These are phyloP conservation scores for Oscheius myriophilus DNA, from an alignment of 2,888 invertebrate species.

Conservation along the genomic window DNA sequence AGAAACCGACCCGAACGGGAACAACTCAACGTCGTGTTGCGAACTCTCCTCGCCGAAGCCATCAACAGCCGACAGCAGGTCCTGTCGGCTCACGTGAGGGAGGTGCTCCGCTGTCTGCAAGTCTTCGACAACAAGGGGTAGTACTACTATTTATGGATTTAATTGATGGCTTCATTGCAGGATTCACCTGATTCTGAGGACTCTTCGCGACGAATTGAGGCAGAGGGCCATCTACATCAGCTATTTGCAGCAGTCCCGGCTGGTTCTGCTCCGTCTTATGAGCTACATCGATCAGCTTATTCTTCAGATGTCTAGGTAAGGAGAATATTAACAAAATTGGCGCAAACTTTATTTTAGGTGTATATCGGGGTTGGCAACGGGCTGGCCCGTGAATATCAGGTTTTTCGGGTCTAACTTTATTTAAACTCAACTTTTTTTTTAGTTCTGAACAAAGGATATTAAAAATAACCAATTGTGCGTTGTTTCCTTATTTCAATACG, in stretches of 20 bases:
- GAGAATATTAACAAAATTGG: too few species aligned
- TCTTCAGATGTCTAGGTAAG: conserved; percentile 21
- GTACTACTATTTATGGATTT: conserved; percentile 30
- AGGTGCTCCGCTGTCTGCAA: conserved; percentile 83
- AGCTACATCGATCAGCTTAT: conserved; percentile 23
- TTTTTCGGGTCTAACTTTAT: too few species aligned
- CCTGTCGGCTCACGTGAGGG: conserved; percentile 43
- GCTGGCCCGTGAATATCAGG: too few species aligned
- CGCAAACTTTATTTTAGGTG: too few species aligned
- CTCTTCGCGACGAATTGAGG: conserved; percentile 82
- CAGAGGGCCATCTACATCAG: conserved; percentile 83
- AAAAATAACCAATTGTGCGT: too few species aligned
- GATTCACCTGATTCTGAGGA: conserved; percentile 81
- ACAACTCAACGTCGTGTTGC: conserved; percentile 69
- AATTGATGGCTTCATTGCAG: conserved; percentile 71
- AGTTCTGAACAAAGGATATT: too few species aligned
- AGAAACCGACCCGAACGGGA: conserved; percentile 18
- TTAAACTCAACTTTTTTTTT: too few species aligned
- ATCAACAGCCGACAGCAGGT: conserved; percentile 79
- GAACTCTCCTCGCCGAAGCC: conserved; percentile 43
- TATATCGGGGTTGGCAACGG: too few species aligned
- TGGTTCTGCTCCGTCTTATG: conserved; percentile 77
- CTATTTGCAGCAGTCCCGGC: conserved; percentile 84
- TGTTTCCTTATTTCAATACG: too few species aligned
- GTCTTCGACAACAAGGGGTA: conserved; percentile 79